Percentiles rank a stretch among this genome's conserved stretches.
Conservation (phyloP, 2,113 vertebrate genomes). For the Synodontis membranacea region DNA sequence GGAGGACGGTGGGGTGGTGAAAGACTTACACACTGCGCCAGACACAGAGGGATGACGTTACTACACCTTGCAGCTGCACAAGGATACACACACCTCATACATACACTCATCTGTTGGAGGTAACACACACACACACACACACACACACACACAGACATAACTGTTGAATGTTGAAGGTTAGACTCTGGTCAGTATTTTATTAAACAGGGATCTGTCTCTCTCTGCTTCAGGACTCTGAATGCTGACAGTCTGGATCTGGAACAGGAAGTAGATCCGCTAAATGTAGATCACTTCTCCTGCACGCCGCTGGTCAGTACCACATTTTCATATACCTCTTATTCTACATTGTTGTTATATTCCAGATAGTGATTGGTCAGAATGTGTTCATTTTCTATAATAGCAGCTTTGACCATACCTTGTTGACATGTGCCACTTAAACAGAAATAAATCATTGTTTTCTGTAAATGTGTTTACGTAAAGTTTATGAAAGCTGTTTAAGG, state of each 20-base stretch:
- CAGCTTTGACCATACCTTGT: background rate
- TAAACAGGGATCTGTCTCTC: background rate
- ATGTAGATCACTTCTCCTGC: constrained; percentile 94
- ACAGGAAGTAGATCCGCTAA: constrained; percentile 89
- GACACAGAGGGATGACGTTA: constrained; percentile 88
- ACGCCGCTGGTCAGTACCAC: constrained; percentile 78
- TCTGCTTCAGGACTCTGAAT: constrained; percentile 71
- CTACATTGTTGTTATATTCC: background rate
- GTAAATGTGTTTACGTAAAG: too few species aligned
- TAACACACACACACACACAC: constrained; percentile 50
- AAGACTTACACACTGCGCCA: constrained; percentile 74
- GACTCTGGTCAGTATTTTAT: background rate
- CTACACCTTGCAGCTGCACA: constrained; percentile 88
- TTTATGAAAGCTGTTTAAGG: too few species aligned
- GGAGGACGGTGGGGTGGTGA: constrained; percentile 71
- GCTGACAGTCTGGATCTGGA: constrained; percentile 84
- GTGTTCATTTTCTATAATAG: background rate
- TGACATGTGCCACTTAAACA: background rate
- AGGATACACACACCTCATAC: constrained; percentile 85
- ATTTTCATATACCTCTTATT: background rate
- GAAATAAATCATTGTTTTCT: background rate
- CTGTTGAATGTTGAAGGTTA: background rate
- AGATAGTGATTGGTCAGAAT: background rate
- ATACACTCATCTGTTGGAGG: constrained; percentile 84
- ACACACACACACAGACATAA: constrained; percentile 6